phyloP scores from a whole-genome alignment of 2,113 vertebrate genomes.

The Rhombomys opimus region DNA sequence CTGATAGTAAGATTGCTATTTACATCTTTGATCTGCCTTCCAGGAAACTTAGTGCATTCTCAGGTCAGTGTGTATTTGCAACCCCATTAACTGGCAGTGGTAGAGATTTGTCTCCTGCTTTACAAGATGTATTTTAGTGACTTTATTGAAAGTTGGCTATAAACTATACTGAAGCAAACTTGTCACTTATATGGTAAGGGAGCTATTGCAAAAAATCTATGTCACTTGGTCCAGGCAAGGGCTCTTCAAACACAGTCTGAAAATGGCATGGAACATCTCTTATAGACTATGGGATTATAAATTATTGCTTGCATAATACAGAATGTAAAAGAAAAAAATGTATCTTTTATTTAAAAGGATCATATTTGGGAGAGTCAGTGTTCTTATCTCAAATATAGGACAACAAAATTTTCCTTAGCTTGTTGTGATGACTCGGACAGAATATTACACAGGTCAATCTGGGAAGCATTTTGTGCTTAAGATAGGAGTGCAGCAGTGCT shows the following conservation, averaged over 20 bases:
- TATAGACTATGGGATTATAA: background rate
- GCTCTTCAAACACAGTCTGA: background rate
- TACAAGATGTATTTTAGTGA: background rate
- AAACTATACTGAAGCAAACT: background rate
- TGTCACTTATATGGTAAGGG: background rate
- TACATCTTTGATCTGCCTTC: background rate
- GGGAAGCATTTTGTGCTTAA: background rate
- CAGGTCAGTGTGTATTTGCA: background rate
- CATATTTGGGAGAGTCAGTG: background rate
- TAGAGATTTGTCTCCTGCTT: background rate
- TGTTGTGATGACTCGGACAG: background rate
- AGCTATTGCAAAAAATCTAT: background rate
- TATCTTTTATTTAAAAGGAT: background rate
- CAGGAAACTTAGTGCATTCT: background rate
- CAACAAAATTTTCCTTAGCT: conserved; percentile 7
- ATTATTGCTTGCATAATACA: background rate
- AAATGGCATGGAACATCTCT: background rate
- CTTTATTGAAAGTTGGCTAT: background rate
- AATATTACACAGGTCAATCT: background rate
- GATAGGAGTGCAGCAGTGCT: background rate
- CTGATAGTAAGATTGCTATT: background rate
- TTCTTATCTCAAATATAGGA: background rate
- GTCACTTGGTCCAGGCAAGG: background rate
- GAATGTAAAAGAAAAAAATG: background rate
- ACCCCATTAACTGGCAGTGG: background rate